These are phyloP conservation scores for Lagorchestes hirsutus DNA, from an alignment of 2,797 vertebrate species.

Conservation along the genomic window DNA sequence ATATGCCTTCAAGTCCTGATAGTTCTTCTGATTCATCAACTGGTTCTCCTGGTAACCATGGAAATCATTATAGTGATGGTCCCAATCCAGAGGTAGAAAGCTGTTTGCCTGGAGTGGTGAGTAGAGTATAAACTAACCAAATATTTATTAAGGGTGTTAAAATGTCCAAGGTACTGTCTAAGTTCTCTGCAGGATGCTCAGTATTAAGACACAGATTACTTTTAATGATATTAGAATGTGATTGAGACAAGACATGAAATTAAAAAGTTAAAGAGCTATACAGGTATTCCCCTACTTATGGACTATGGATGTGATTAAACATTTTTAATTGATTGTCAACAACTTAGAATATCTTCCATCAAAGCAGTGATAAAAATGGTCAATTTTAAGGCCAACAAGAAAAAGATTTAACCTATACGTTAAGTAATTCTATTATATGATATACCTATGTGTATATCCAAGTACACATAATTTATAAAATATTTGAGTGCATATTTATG, in stretches of 20 bases:
- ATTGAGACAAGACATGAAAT: background rate
- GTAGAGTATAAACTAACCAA: slow-evolving; percentile 75
- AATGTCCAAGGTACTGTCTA: slow-evolving; percentile 43
- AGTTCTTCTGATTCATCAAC: slow-evolving; percentile 99
- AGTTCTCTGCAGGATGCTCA: slow-evolving; percentile 38
- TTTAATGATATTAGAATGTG: background rate
- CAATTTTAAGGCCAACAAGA: background rate
- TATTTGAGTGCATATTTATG: background rate
- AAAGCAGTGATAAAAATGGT: background rate
- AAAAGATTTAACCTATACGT: background rate
- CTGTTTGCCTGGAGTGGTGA: slow-evolving; percentile 99
- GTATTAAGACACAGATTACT: background rate
- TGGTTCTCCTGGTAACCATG: slow-evolving; percentile 98
- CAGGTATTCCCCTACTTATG: slow-evolving; percentile 33
- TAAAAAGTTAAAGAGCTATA: background rate
- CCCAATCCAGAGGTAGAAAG: slow-evolving; percentile 99
- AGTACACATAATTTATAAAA: background rate
- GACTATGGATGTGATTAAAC: background rate
- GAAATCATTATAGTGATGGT: slow-evolving; percentile 98
- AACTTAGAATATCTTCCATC: background rate
- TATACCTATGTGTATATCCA: background rate
- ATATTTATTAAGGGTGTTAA: background rate
- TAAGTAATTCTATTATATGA: background rate
- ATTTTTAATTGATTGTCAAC: background rate
- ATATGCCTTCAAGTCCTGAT: slow-evolving; percentile 99